phyloP scores from a whole-genome alignment of 2,888 invertebrate genomes.

The Tetragonisca angustula region DNA sequence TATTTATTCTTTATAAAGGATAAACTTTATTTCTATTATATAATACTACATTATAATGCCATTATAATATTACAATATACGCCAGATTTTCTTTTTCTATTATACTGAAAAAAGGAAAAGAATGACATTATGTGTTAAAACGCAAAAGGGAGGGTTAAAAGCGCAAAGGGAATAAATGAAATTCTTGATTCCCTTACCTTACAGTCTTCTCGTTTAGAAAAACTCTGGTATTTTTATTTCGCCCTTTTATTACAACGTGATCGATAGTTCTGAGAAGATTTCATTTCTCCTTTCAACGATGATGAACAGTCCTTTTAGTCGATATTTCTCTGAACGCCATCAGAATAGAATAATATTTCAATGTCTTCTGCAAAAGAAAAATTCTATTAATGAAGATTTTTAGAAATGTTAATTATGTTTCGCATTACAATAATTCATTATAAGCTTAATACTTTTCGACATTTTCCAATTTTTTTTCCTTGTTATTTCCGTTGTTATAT shows the following conservation, averaged over 20 bases:
- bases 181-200: conserved; percentile 26
- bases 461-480: background rate
- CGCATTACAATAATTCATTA: background rate
- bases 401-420: background rate
- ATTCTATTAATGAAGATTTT: background rate
- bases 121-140: background rate
- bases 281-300: conserved; percentile 9
- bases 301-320: background rate
- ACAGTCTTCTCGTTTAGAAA: background rate
- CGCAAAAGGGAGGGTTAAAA: background rate
- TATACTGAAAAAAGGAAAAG: background rate
- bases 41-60: background rate
- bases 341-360: background rate
- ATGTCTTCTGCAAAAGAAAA: background rate
- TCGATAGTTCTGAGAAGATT: conserved; percentile 11
- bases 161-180: conserved; percentile 19
- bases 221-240: background rate
- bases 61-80: background rate
- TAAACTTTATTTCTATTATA: background rate
- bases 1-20: background rate
- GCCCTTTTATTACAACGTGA: background rate
- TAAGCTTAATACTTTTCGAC: background rate
- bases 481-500: background rate
- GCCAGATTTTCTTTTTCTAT: background rate
- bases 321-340: background rate